Percentiles rank a stretch among this genome's conserved stretches.
Evolutionary conservation across 92 coral and sea anemone genomes (phyloP).

Genomic region (Palythoa grandis): DNA sequence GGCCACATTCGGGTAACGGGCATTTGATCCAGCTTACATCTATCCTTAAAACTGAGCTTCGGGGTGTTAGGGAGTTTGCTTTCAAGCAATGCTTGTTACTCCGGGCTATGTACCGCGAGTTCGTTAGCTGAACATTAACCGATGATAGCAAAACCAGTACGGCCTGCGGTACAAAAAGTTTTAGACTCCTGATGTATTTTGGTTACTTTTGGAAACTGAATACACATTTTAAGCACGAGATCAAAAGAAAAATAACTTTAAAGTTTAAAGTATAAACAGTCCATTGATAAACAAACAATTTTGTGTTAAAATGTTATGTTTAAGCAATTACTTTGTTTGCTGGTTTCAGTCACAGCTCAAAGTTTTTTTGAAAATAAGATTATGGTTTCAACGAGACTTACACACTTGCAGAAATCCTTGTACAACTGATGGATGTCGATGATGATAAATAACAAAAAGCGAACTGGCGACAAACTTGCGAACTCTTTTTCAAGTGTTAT

Average conservation of each 20-base stretch:
- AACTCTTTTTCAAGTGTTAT: slow-evolving; percentile 1
- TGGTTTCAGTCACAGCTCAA: background rate
- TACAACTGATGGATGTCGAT: background rate
- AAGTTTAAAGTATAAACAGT: background rate
- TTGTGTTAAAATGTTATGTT: background rate
- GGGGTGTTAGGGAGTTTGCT: too few relatives aligned
- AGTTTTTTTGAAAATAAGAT: background rate
- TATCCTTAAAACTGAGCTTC: too few relatives aligned
- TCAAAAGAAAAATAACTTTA: background rate
- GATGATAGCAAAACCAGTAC: background rate
- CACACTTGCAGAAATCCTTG: background rate
- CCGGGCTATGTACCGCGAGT: too few relatives aligned
- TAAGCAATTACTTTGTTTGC: background rate
- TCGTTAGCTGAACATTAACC: too few relatives aligned
- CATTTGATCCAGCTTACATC: too few relatives aligned
- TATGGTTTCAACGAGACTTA: background rate
- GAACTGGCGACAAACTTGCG: background rate
- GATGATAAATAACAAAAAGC: background rate
- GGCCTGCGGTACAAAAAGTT: background rate
- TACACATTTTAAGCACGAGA: background rate
- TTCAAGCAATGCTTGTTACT: too few relatives aligned
- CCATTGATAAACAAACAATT: background rate
- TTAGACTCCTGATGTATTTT: background rate
- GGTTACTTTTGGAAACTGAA: background rate
- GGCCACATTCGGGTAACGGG: too few relatives aligned